These are phyloP conservation scores for Leucania comma DNA, from an alignment of 2,888 invertebrate species.

Conservation along the genomic window DNA sequence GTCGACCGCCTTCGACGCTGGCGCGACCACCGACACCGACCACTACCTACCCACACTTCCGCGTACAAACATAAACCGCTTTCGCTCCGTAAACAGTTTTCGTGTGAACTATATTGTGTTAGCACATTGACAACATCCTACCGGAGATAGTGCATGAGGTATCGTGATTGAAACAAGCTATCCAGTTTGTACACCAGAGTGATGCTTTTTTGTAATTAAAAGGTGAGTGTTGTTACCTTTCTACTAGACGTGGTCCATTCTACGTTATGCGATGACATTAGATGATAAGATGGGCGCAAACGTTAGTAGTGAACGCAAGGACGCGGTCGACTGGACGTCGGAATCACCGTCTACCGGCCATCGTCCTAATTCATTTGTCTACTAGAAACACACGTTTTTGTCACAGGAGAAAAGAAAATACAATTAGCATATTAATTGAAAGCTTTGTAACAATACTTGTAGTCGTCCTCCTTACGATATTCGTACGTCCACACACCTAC, in stretches of 20 bases:
- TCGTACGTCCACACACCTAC: conserved; percentile 57
- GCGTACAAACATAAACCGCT: conserved; percentile 79
- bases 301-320: conserved; percentile 86
- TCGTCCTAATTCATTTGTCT: conserved; percentile 63
- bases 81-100: conserved; percentile 86
- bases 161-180: conserved; percentile 66
- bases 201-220: conserved; percentile 80
- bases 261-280: conserved; percentile 84
- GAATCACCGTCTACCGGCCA: conserved; percentile 66
- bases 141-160: conserved; percentile 67
- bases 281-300: conserved; percentile 83
- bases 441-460: conserved; percentile 62
- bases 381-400: conserved; percentile 53
- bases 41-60: conserved; percentile 77
- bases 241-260: conserved; percentile 76
- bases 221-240: conserved; percentile 85
- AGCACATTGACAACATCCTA: conserved; percentile 67
- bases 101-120: conserved; percentile 79
- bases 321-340: conserved; percentile 73
- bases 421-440: conserved; percentile 61
- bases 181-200: conserved; percentile 71
- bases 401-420: conserved; percentile 43
- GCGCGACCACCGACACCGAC: conserved; percentile 62
- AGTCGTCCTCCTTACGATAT: conserved; percentile 50
- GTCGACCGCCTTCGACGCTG: conserved; percentile 80